These are phyloP conservation scores for Salticus scenicus DNA, from an alignment of 2,888 invertebrate genomes.

Conservation along the genomic window DNA sequence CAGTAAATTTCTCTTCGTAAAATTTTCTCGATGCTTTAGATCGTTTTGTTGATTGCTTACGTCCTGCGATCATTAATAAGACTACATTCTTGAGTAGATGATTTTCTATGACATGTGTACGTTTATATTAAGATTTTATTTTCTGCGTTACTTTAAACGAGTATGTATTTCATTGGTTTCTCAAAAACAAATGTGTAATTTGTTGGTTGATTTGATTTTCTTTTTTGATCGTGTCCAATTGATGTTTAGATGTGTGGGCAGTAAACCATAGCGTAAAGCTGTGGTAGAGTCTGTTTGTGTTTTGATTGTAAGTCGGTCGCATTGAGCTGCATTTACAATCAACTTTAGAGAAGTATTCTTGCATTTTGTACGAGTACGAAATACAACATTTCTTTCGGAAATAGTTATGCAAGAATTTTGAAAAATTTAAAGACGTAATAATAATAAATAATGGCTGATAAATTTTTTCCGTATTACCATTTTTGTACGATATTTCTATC, in stretches of 20 bases:
- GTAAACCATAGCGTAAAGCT: constrained; percentile 30
- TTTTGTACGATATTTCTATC: too few relatives aligned
- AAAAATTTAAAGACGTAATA: too few relatives aligned
- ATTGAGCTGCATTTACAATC: neutral
- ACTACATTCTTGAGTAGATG: neutral
- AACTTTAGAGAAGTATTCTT: too few relatives aligned
- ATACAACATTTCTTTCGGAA: too few relatives aligned
- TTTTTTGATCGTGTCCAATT: neutral
- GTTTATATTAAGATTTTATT: too few relatives aligned
- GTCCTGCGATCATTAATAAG: neutral
- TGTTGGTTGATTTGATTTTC: neutral
- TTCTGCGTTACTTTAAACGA: too few relatives aligned
- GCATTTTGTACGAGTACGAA: too few relatives aligned
- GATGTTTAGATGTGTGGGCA: constrained; percentile 54
- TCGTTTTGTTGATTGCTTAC: neutral
- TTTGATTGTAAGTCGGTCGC: neutral
- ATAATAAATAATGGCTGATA: too few relatives aligned
- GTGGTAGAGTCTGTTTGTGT: constrained; percentile 14
- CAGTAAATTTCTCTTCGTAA: too few relatives aligned
- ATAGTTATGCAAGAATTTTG: too few relatives aligned
- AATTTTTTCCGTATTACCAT: too few relatives aligned
- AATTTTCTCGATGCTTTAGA: too few relatives aligned
- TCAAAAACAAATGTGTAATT: neutral
- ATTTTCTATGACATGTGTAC: neutral
- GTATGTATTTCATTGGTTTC: neutral